These are phyloP conservation scores for Garra rufa DNA, from an alignment of 2,113 vertebrate genomes.

Conservation along the genomic window DNA sequence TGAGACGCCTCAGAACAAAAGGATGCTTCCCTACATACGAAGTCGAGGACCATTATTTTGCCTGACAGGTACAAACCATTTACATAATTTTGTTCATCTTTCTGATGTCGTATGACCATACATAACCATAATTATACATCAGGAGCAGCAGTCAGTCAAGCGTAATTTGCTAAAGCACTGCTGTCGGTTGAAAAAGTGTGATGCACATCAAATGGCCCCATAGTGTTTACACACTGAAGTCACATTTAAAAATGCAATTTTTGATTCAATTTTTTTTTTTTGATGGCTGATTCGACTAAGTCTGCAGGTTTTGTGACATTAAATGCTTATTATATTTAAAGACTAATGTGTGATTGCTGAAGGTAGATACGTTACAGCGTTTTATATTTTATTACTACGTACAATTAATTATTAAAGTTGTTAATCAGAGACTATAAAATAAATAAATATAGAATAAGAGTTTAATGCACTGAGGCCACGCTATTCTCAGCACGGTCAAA, in stretches of 20 bases:
- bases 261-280: not conserved
- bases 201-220: not conserved
- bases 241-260: not conserved
- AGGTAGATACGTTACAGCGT: too few species aligned
- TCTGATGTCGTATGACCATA: not conserved
- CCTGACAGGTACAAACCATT: not conserved
- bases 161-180: not conserved
- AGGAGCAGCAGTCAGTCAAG: not conserved
- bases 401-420: too few species aligned
- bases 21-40: not conserved
- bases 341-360: too few species aligned
- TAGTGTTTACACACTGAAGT: not conserved
- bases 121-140: not conserved
- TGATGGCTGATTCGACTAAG: too few species aligned
- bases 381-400: too few species aligned
- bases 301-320: too few species aligned
- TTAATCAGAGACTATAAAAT: too few species aligned
- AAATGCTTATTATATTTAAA: too few species aligned
- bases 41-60: slow-evolving; percentile 9
- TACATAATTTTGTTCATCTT: not conserved
- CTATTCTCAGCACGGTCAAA: too few species aligned
- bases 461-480: too few species aligned
- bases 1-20: not conserved
- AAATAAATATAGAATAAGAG: too few species aligned
- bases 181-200: not conserved